phyloP scores from a whole-genome alignment of 1,140 invertebrate genomes.

The Akabosia matsudoensis region DNA sequence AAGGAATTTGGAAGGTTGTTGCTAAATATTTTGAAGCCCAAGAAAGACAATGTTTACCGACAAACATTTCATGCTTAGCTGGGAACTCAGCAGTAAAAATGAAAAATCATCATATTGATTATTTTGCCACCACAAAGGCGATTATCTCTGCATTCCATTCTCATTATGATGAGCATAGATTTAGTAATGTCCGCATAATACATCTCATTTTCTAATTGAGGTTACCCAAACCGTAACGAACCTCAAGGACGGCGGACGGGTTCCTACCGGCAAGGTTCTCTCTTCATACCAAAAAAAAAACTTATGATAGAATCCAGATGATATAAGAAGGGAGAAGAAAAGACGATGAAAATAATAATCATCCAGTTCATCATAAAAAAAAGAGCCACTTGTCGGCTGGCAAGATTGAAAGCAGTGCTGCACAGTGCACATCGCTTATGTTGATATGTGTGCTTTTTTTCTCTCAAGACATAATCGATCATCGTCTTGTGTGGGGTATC shows the following conservation, averaged over 20 bases:
- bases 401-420: slow-evolving; percentile 7
- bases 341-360: neutral
- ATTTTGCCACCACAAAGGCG: no score
- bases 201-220: slow-evolving; percentile 19
- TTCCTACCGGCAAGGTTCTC: neutral
- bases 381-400: no score
- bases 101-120: neutral
- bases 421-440: neutral
- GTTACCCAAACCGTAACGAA: slow-evolving; percentile 23
- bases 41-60: no score
- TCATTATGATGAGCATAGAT: neutral
- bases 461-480: slow-evolving; percentile 14
- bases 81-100: neutral
- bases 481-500: slow-evolving; percentile 22
- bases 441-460: slow-evolving; percentile 1
- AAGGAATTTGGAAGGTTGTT: no score
- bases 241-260: slow-evolving; percentile 15
- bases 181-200: neutral
- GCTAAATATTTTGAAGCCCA: no score
- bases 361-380: no score
- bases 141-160: slow-evolving; percentile 24
- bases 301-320: neutral
- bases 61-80: neutral
- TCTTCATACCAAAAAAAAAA: neutral
- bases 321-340: neutral